These are phyloP conservation scores for Orthosia incerta DNA, from an alignment of 2,888 invertebrate genomes.

Conservation along the genomic window DNA sequence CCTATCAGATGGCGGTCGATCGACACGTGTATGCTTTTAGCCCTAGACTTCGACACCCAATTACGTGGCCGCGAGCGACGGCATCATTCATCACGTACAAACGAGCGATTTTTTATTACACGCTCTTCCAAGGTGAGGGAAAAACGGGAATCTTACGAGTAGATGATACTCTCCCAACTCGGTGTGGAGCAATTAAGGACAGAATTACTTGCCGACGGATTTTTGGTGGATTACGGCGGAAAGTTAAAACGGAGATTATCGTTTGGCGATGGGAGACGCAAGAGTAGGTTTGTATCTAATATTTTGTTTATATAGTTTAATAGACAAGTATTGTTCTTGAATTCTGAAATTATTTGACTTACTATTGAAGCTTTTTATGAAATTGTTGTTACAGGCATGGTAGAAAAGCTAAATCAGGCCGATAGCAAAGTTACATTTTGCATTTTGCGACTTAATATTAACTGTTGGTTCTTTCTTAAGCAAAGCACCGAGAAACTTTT, in stretches of 20 bases:
- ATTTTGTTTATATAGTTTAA: conserved; percentile 16
- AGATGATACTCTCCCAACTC: conserved; percentile 74
- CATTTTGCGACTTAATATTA: not conserved
- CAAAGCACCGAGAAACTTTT: not conserved
- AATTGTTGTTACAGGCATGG: not conserved
- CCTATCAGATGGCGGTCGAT: conserved; percentile 83
- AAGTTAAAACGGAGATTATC: conserved; percentile 65
- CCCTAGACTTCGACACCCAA: conserved; percentile 88
- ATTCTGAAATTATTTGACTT: not conserved
- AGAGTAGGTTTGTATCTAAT: conserved; percentile 6
- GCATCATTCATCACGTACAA: conserved; percentile 86
- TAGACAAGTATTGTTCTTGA: not conserved
- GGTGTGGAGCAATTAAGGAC: conserved; percentile 79
- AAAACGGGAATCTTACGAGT: conserved; percentile 72
- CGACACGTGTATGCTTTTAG: conserved; percentile 90
- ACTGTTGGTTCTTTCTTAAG: not conserved
- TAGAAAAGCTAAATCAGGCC: not conserved
- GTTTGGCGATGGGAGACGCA: conserved; percentile 46
- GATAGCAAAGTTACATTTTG: not conserved
- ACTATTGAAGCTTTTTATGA: not conserved
- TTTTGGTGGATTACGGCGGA: conserved; percentile 70
- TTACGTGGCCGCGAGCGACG: conserved; percentile 82
- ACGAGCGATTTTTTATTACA: conserved; percentile 84
- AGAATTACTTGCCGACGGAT: conserved; percentile 73
- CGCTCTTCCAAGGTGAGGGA: conserved; percentile 69